Evolutionary conservation across 2,113 vertebrate genomes (phyloP), one percentile per base, ranked within the genome.

Genomic region (Brevimyrus niger): DNA sequence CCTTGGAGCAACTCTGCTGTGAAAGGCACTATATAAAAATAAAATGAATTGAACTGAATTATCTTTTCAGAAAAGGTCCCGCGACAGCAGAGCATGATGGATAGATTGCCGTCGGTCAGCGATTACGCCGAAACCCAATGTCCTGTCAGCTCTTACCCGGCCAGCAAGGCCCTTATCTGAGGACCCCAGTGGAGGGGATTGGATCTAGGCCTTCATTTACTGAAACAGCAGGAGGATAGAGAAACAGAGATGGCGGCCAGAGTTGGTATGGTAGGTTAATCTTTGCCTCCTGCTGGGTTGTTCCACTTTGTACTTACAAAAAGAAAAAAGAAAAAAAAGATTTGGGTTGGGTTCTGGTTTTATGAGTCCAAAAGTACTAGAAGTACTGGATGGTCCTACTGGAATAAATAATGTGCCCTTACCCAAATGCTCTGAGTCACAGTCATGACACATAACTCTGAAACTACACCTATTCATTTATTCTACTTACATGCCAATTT

Each of bases 111-210:
- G 44, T 82, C 38, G 1, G 76, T 19, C 21, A 7, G 27, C 83
- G 9, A 69, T 69, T 69, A 85, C 44, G 1, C 44, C 47, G 82
- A 47, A 47, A n/a, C 76, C 11, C 35, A 35, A 38, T 8, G 11
- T 82, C 15, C 76, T 82, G 35, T 94, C 93, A 93, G 80, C 17
- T 53, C 1, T 53, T 53, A 53, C 51, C 51, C 1, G 1, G 17
- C 51, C 15, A 17, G 92, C 93, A 93, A 94, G 90, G 4, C 13
- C 38, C 31, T 82, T 35, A 44, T 13, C 38, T 82, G 76, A 5
- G 76, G 1, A 17, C 2, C 38, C 76, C 31, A 38, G 1, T 5
- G 6, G 17, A 44, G 38, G 17, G 38, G 1, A 31, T 0, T 82
- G 35, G 27, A 38, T 82, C 38, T 44, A 23, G 38, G 15, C 76